These are phyloP conservation scores for Seriola dumerili DNA, from an alignment of 2,113 vertebrate species.

Conservation along the genomic window DNA sequence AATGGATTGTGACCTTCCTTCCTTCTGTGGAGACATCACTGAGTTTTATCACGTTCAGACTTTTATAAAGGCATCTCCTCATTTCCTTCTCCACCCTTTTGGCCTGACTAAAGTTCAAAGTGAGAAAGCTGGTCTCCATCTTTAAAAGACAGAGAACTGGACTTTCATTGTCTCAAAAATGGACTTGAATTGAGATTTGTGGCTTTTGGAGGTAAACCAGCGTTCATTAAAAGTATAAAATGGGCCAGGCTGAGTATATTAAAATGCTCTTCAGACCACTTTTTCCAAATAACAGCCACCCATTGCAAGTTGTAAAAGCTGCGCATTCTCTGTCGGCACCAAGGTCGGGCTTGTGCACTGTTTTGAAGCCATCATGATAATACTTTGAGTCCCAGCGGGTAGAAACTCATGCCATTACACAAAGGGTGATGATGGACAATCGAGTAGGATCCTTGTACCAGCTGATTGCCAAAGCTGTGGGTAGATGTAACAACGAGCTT, in stretches of 20 bases:
- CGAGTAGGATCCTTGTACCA: slow-evolving; percentile 6
- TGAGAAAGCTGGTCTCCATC: slow-evolving; percentile 26
- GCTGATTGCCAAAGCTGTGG: slow-evolving; percentile 23
- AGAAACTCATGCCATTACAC: slow-evolving; percentile 14
- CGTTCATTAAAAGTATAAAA: slow-evolving; percentile 28
- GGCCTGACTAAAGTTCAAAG: slow-evolving; percentile 47
- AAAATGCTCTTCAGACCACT: slow-evolving; percentile 19
- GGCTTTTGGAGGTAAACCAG: slow-evolving; percentile 36
- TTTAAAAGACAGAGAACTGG: slow-evolving; percentile 9
- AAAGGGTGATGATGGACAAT: slow-evolving; percentile 29
- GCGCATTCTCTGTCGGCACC: neutral
- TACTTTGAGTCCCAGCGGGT: slow-evolving; percentile 13
- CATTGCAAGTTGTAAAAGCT: slow-evolving; percentile 21
- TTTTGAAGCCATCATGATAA: slow-evolving; percentile 13
- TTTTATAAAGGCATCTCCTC: slow-evolving; percentile 52
- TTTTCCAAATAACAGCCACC: slow-evolving; percentile 12
- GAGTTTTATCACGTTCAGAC: slow-evolving; percentile 54
- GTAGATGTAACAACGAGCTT: slow-evolving; percentile 8
- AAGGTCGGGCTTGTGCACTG: slow-evolving; percentile 27
- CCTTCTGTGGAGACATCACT: slow-evolving; percentile 20
- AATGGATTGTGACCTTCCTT: slow-evolving; percentile 57
- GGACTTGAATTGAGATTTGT: slow-evolving; percentile 26
- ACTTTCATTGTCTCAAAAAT: slow-evolving; percentile 26
- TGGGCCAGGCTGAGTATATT: slow-evolving; percentile 19
- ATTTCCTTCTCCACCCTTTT: slow-evolving; percentile 57